These are phyloP conservation scores for Drosophila borealis DNA, from an alignment of 2,888 invertebrate species.

Conservation along the genomic window DNA sequence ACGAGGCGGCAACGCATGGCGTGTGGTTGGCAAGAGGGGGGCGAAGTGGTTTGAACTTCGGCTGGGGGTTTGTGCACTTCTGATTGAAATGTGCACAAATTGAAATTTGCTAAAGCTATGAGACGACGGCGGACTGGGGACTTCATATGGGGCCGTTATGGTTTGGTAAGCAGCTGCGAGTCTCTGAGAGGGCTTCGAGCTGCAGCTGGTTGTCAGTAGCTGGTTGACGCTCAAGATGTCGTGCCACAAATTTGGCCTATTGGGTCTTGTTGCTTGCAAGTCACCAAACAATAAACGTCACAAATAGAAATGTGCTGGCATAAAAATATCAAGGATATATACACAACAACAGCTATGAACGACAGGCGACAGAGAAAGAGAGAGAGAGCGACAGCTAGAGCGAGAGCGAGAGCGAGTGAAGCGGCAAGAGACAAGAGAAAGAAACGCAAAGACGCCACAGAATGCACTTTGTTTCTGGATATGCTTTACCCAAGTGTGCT, in stretches of 20 bases:
- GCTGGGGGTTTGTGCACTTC: slow-evolving; percentile 49
- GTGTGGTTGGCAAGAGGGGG: not conserved
- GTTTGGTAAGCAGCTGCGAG: not conserved
- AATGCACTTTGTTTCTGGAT: slow-evolving; percentile 84
- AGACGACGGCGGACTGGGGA: not conserved
- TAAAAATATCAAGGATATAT: slow-evolving; percentile 79
- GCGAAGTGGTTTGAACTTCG: not conserved
- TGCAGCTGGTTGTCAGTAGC: slow-evolving; percentile 27
- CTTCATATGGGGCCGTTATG: slow-evolving; percentile 43
- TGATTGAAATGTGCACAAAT: slow-evolving; percentile 81
- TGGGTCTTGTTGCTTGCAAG: slow-evolving; percentile 71
- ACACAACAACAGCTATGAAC: slow-evolving; percentile 50
- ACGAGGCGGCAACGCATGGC: slow-evolving; percentile 21
- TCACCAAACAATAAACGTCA: slow-evolving; percentile 78
- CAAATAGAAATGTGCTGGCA: slow-evolving; percentile 72
- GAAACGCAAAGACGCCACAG: slow-evolving; percentile 77
- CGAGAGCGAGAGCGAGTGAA: not conserved
- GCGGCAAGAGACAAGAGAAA: slow-evolving; percentile 41
- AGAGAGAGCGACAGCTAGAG: slow-evolving; percentile 8
- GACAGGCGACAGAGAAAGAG: slow-evolving; percentile 26
- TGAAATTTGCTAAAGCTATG: slow-evolving; percentile 67
- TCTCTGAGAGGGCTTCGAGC: not conserved
- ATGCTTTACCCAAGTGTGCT: slow-evolving; percentile 83
- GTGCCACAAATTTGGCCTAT: slow-evolving; percentile 72
- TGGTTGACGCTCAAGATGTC: slow-evolving; percentile 66